Evolutionary conservation across 1,140 invertebrate species (phyloP), one percentile per base, ranked within the genome.

Genomic region (Pinna nobilis): DNA sequence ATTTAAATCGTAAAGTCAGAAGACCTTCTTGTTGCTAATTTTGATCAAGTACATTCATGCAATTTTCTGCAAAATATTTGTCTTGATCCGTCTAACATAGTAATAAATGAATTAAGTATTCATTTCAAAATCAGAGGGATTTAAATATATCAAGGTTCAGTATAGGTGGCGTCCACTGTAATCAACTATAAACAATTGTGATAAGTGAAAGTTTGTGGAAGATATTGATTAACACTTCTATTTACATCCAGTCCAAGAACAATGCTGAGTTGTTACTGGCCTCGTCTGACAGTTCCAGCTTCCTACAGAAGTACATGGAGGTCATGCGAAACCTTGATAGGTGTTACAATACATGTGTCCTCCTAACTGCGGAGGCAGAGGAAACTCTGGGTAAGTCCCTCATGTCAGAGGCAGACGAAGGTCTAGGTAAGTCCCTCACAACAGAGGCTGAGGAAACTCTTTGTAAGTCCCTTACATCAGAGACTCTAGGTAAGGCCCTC

Each of bases 291-390:
- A 32, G 28, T 32, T 32, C 44, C n/a, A 32, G 41, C 41, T 74
- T 74, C 41, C 67, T 60, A 47, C 20, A 61, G 33, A 57, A 47
- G n/a, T 74, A 67, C 55, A 35, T 74, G 11, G 71, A 74, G 51
- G 57, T 74, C 25, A 68, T 74, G 64, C 53, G 68, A 64, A 35
- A 67, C 44, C 41, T 74, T 37, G 65, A 74, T 57, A 47, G 57
- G 37, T 67, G 63, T 9, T 74, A 74, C n/a, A 60, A 68, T 44
- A 67, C 65, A 20, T 74, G 64, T 61, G 64, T 74, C 9, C 33
- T 74, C 15, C 35, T 74, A 35, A 61, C 71, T 20, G 65, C 71
- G 39, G 71, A 74, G 32, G 71, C 65, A 25, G 71, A 74, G 23
- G 37, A 65, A 47, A 51, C 51, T 28, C 59, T 66, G 39, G 64